These are phyloP conservation scores for Eidolon helvum DNA, from an alignment of 2,113 vertebrate species.

Conservation along the genomic window DNA sequence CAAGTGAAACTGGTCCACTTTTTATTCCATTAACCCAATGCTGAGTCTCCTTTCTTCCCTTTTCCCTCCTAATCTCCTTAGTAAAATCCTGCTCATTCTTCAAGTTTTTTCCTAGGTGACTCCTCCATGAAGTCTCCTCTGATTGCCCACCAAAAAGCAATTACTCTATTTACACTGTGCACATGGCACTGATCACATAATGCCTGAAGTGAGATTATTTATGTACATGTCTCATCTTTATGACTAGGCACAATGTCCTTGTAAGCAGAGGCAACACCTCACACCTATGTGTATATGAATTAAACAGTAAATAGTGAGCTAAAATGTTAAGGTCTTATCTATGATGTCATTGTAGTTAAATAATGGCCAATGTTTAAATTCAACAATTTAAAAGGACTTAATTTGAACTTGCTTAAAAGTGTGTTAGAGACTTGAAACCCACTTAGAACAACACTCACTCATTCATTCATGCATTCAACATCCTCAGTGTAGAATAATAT, in stretches of 20 bases:
- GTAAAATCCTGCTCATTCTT: background rate
- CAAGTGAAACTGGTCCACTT: background rate
- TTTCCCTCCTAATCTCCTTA: background rate
- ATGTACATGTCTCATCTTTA: background rate
- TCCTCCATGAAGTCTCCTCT: background rate
- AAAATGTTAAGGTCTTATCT: background rate
- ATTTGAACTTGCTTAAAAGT: background rate
- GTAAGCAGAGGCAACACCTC: background rate
- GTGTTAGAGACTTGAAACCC: background rate
- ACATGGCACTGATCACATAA: too few species aligned
- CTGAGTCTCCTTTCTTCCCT: background rate
- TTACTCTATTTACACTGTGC: background rate
- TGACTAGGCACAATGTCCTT: background rate
- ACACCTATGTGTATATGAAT: background rate
- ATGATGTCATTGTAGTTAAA: background rate
- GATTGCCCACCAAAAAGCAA: background rate
- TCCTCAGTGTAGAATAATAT: background rate
- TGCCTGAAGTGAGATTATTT: background rate
- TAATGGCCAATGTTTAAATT: background rate
- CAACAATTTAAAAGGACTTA: background rate
- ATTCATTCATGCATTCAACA: background rate
- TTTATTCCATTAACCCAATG: background rate
- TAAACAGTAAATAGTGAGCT: background rate
- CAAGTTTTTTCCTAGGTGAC: background rate
- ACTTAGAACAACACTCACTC: background rate